Evolutionary conservation across 2,113 vertebrate genomes (phyloP).

Genomic region (Erythrolamprus reginae): DNA sequence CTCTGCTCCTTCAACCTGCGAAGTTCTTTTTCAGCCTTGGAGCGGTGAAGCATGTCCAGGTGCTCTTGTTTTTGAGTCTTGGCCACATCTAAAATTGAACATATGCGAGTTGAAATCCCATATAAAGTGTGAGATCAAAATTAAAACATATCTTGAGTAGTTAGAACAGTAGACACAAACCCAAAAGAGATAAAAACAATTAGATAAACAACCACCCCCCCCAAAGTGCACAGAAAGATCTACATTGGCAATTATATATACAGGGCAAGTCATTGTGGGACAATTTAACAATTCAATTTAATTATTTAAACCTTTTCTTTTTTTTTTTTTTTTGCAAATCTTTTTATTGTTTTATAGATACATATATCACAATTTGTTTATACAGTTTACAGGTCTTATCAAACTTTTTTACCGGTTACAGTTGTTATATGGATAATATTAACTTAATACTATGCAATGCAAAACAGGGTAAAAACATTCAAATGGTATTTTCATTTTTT

Average conservation of each 20-base stretch:
- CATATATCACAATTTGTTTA: no score
- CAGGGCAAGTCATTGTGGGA: neutral
- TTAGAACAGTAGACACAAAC: neutral
- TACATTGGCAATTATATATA: neutral
- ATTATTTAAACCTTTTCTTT: no score
- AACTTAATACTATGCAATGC: no score
- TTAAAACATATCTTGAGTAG: neutral
- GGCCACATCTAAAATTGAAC: neutral
- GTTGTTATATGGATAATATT: no score
- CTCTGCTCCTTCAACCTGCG: slow-evolving; percentile 81
- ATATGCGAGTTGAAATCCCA: slow-evolving; percentile 25
- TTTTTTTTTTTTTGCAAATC: no score
- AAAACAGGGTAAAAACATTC: no score
- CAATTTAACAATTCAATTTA: neutral
- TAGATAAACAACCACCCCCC: neutral
- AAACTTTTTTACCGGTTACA: no score
- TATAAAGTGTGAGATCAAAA: neutral
- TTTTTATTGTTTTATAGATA: no score
- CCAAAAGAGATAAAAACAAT: neutral
- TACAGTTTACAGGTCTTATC: no score
- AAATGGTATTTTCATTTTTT: no score
- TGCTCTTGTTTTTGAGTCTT: slow-evolving; percentile 67
- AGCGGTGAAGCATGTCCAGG: slow-evolving; percentile 81
- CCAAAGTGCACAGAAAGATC: neutral
- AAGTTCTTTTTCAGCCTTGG: slow-evolving; percentile 85